Conservation (phyloP, 2,888 invertebrate genomes). For the Lamproptera curius region DNA sequence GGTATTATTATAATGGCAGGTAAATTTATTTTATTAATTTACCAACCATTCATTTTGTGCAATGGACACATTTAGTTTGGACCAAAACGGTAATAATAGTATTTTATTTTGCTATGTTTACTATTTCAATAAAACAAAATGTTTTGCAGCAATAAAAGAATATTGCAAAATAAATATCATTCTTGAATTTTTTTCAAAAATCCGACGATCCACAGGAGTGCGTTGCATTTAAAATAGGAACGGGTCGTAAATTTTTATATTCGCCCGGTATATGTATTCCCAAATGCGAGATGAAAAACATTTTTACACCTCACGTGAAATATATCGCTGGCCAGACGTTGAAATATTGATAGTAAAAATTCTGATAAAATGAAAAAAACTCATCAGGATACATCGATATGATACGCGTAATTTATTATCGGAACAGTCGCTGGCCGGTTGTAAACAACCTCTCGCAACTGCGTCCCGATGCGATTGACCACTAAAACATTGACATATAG, state of each 20-base stretch:
- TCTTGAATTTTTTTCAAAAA: too few species aligned
- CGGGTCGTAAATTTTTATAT: conserved; percentile 14
- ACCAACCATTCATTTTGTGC: too few species aligned
- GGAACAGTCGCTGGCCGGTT: conserved; percentile 33
- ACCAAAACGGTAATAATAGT: too few species aligned
- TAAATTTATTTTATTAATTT: too few species aligned
- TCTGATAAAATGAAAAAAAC: conserved; percentile 36
- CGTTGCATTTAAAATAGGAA: conserved; percentile 1
- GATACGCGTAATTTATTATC: conserved; percentile 40
- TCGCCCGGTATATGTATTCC: conserved; percentile 14
- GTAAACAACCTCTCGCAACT: conserved; percentile 38
- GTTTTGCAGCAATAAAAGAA: too few species aligned
- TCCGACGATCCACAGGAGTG: too few species aligned
- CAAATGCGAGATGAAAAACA: conserved; percentile 16
- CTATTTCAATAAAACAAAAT: too few species aligned
- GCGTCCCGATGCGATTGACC: conserved; percentile 32
- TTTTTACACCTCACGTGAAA: conserved; percentile 21
- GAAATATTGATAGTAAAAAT: conserved; percentile 26
- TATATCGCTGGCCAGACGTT: conserved; percentile 25
- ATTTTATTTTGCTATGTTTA: too few species aligned
- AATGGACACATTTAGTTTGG: too few species aligned
- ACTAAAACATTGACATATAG: conserved; percentile 39
- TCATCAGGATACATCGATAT: conserved; percentile 35
- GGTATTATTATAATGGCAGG: too few species aligned
- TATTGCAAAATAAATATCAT: too few species aligned